These are phyloP conservation scores for Drosophila pullipes DNA, from an alignment of 2,888 invertebrate genomes.

Conservation along the genomic window DNA sequence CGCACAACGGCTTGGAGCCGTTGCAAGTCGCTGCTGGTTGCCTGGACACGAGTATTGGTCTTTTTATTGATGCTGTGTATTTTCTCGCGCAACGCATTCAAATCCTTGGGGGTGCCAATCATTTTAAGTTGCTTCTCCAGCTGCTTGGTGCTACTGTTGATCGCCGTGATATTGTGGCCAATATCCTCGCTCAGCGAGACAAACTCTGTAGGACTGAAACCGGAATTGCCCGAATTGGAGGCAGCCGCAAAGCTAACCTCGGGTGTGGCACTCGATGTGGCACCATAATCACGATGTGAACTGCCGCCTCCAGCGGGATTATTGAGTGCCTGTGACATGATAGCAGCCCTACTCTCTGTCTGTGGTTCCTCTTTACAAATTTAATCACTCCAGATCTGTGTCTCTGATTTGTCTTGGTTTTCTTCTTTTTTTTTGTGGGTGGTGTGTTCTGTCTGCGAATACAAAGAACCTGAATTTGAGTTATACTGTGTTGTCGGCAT, in stretches of 20 bases:
- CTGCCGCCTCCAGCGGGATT: conserved; percentile 62
- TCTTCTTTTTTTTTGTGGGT: conserved; percentile 29
- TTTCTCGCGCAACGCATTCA: conserved; percentile 88
- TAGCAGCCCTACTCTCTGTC: conserved; percentile 8
- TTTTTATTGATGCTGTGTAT: conserved; percentile 91
- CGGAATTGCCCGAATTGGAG: conserved; percentile 79
- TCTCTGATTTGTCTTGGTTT: not conserved
- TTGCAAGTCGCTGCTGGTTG: conserved; percentile 90
- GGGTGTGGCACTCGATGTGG: conserved; percentile 85
- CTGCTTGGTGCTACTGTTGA: conserved; percentile 90
- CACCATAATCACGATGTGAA: conserved; percentile 83
- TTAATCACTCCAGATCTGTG: not conserved
- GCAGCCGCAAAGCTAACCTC: conserved; percentile 88
- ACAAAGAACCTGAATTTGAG: conserved; percentile 40
- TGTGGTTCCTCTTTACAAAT: not conserved
- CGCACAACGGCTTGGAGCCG: conserved; percentile 90
- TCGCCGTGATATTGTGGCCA: conserved; percentile 92
- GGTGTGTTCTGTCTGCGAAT: conserved; percentile 52
- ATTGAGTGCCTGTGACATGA: conserved; percentile 76
- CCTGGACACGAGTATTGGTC: conserved; percentile 90
- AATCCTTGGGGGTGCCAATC: conserved; percentile 91
- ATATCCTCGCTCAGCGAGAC: conserved; percentile 93
- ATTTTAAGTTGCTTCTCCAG: conserved; percentile 91
- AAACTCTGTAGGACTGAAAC: conserved; percentile 91
- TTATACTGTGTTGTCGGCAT: conserved; percentile 17